Percentiles rank a stretch among this genome's conserved stretches.
phyloP scores from a whole-genome alignment of 2,888 invertebrate genomes.

The Candidula unifasciata region DNA sequence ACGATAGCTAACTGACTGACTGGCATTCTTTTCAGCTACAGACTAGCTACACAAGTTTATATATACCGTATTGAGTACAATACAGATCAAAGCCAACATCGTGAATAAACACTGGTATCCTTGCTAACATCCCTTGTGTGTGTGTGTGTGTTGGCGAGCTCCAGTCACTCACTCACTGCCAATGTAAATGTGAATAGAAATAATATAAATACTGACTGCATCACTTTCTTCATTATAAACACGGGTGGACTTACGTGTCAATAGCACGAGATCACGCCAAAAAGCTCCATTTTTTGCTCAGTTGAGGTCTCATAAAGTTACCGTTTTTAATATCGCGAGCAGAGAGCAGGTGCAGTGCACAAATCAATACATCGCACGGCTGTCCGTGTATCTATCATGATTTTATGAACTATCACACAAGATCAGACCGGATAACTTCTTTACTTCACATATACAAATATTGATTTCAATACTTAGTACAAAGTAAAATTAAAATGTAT shows the following conservation, averaged over 20 bases:
- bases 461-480: neutral
- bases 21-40: too few relatives aligned
- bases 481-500: neutral
- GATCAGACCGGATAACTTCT: neutral
- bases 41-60: too few relatives aligned
- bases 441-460: neutral
- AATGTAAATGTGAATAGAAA: too few relatives aligned
- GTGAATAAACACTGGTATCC: too few relatives aligned
- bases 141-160: too few relatives aligned
- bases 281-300: neutral
- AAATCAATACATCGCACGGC: neutral
- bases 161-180: too few relatives aligned
- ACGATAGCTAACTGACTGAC: too few relatives aligned
- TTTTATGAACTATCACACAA: neutral
- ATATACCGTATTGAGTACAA: too few relatives aligned
- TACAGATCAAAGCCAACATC: too few relatives aligned
- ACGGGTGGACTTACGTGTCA: neutral
- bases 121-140: too few relatives aligned
- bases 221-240: too few relatives aligned
- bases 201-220: too few relatives aligned
- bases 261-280: neutral
- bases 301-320: conserved; percentile 1
- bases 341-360: conserved; percentile 5
- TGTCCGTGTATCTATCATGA: neutral
- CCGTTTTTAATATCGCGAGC: neutral